Evolutionary conservation across 2,797 vertebrate genomes (phyloP).

Genomic region (Phoeniculus purpureus): DNA sequence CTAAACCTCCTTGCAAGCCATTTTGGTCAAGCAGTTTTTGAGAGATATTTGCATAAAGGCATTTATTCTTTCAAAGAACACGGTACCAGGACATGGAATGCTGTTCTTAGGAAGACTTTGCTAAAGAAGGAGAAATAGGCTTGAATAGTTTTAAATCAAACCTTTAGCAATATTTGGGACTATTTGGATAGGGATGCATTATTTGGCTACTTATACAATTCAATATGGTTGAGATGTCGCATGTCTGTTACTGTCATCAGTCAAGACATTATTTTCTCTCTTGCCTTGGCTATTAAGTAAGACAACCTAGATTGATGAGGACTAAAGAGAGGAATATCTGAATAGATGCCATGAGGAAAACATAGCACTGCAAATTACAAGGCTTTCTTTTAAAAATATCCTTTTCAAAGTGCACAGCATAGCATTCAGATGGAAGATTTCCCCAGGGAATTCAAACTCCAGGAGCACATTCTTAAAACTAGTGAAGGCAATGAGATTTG

Average conservation of each 20-base stretch:
- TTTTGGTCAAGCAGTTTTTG: conserved; percentile 39
- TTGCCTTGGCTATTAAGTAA: not conserved
- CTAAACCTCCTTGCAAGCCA: conserved; percentile 47
- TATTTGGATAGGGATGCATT: not conserved
- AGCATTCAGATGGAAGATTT: not conserved
- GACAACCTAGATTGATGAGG: not conserved
- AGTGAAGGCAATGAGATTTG: not conserved
- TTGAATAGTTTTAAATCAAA: not conserved
- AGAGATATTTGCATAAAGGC: conserved; percentile 64
- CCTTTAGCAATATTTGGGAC: not conserved
- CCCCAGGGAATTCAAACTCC: not conserved
- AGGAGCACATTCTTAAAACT: not conserved
- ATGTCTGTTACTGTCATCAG: not conserved
- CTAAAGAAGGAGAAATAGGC: not conserved
- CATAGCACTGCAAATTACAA: not conserved
- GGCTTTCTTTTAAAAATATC: not conserved
- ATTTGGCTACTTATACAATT: not conserved
- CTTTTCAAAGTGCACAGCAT: not conserved
- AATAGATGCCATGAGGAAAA: not conserved
- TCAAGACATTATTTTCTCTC: not conserved
- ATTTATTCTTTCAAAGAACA: conserved; percentile 40
- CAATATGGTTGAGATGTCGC: not conserved
- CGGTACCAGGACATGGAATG: not conserved
- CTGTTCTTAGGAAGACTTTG: not conserved
- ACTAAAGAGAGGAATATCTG: not conserved